Base-by-base conservation (phyloP, 2,113 vertebrate genomes). In the Saccopteryx bilineata region DNA sequence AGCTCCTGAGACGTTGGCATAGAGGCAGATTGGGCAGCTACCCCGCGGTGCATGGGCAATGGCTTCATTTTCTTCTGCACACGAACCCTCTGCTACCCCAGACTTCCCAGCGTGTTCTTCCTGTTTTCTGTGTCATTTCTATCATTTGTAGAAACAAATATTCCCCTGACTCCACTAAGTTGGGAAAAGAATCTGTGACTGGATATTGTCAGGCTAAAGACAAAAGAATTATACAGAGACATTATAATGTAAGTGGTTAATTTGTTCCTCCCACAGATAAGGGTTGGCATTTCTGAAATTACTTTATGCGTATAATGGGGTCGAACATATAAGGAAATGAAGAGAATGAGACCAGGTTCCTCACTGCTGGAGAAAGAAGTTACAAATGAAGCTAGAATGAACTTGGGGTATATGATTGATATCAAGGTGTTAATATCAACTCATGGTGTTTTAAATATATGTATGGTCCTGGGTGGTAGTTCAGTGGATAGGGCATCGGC, bases 221-320 rank as follows among this genome's bases (percentile, higher is more conserved):
- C 50, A 8, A 15, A 54, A 76, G 13, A 50, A 15, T 5, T 9
- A 66, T 7, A n/a, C 8, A 31, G 21, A 54, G 31, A 31, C 15
- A 46, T 39, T n/a, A 9, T 9, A 6, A n/a, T 23, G 6, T 18
- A 28, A 1, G 2, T 23, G 9, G 19, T 58, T 1, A 50, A 46
- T 33, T 19, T 46, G 48, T 24, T 85, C 15, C 46, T 60, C 15
- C 3, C 46, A 31, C 21, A 5, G 17, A 28, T 9, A 28, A 66
- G 39, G 23, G 21, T 2, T 48, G 39, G 18, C 8, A 52, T 61
- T 63, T 78, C n/a, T 71, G 15, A 75, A 80, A 31, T 52, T 54
- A 86, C 12, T 54, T 33, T 72, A 14, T 46, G 11, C 4, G 2
- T 31, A 19, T 28, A 9, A 9, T 48, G 12, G 17, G 23, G 28